These are phyloP conservation scores for Drosophila sordidula DNA, from an alignment of 2,888 invertebrate species.

Conservation along the genomic window DNA sequence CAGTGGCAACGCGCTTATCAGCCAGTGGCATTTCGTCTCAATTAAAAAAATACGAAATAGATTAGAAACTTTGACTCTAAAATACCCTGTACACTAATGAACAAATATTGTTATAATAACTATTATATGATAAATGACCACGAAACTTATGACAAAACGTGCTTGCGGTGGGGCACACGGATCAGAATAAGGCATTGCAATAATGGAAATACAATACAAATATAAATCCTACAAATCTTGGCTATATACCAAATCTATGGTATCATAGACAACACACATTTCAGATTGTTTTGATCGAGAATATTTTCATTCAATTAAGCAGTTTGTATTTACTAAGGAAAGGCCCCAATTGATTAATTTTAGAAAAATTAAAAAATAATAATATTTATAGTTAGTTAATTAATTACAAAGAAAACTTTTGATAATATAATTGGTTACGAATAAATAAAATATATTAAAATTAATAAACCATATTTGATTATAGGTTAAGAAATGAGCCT, in stretches of 20 bases:
- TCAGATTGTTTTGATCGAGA: too few species aligned
- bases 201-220: not conserved
- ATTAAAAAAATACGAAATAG: not conserved
- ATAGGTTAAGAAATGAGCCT: not conserved
- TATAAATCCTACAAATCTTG: too few species aligned
- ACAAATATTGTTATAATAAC: not conserved
- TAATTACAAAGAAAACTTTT: not conserved
- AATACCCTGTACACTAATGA: constrained; percentile 3
- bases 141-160: not conserved
- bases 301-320: not conserved
- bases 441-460: not conserved
- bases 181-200: not conserved
- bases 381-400: not conserved
- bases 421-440: not conserved
- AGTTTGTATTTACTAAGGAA: not conserved
- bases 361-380: too few species aligned
- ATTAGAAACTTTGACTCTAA: not conserved
- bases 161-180: not conserved
- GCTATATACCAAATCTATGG: too few species aligned
- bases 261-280: too few species aligned
- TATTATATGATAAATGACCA: not conserved
- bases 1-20: constrained; percentile 9
- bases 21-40: not conserved
- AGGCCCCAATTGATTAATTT: not conserved
- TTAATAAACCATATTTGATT: not conserved